phyloP scores from a whole-genome alignment of 1,140 invertebrate species.

The Phocides pigmalion region DNA sequence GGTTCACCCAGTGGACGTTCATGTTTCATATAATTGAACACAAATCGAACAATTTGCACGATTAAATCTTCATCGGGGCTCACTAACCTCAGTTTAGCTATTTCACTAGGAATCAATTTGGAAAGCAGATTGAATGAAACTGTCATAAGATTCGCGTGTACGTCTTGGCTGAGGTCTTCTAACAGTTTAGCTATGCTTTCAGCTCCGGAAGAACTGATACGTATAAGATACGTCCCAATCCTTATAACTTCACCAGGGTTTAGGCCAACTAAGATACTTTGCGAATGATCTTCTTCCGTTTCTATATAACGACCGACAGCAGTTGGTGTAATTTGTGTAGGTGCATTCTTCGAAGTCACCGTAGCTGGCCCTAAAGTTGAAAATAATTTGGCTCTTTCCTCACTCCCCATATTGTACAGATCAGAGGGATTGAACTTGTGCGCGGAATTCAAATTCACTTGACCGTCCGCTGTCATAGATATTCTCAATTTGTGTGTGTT shows the following conservation, averaged over 20 bases:
- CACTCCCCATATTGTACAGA: constrained; percentile 55
- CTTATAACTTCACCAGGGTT: constrained; percentile 68
- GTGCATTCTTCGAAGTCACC: constrained; percentile 49
- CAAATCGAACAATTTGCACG: constrained; percentile 67
- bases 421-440: constrained; percentile 70
- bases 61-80: constrained; percentile 72
- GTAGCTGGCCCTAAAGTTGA: constrained; percentile 55
- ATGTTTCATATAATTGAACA: constrained; percentile 74
- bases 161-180: constrained; percentile 66
- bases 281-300: constrained; percentile 50
- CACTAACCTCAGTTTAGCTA: constrained; percentile 59
- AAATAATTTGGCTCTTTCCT: constrained; percentile 61
- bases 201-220: constrained; percentile 62
- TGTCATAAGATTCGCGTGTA: constrained; percentile 69
- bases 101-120: constrained; percentile 59
- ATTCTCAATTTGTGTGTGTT: constrained; percentile 71
- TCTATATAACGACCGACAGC: constrained; percentile 46
- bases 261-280: constrained; percentile 56
- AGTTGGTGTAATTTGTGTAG: constrained; percentile 52
- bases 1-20: constrained; percentile 63
- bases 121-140: constrained; percentile 65
- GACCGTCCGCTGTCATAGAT: constrained; percentile 73
- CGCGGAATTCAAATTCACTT: constrained; percentile 73
- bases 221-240: constrained; percentile 58
- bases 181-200: constrained; percentile 62